Evolutionary conservation across 2,888 invertebrate species (phyloP), one percentile per base, ranked within the genome.

Genomic region (Drosophila heteroneura): DNA sequence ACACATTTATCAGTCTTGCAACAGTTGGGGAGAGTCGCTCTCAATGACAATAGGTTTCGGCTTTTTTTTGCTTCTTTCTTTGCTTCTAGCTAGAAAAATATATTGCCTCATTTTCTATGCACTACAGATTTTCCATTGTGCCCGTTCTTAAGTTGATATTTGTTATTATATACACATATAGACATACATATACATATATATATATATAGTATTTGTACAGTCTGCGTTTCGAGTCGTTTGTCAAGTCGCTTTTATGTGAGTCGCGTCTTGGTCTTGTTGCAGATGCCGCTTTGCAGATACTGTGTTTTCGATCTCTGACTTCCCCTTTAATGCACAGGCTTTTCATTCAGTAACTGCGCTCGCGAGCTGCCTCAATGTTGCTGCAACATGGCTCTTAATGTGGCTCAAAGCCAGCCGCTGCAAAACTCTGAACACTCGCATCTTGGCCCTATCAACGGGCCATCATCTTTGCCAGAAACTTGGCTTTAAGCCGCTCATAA

Each of bases 1-100:
- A 16, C 57, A 76, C 82, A 91, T 91, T 91, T 90, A 82, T 91
- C 88, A 80, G 82, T 58, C 82, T 78, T 83, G 84, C 85, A 85
- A 61, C 81, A 41, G 44, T 58, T 58, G 14, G 54, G 44, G 37
- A 33, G n/a, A 54, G 58, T 39, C 59, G 16, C 57, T 57, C n/a
- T 5, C 14, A 30, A 26, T 52, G 26, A 56, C 70, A 70, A 65
- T 59, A 39, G 61, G 3, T 3, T 30, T 39, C 9, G 16, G 47
- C 5, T 28, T 16, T 47, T 47, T 16, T 47, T 16, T 47, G 3
- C 33, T 16, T 16, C 35, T 16, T 70, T 70, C 57, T 59, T 58
- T 30, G 19, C 33, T 61, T 61, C 57, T 71, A 70, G 74, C 72
- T 71, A 75, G 81, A 82, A 78, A 71, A 22, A 52, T 32, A 30